These are phyloP conservation scores for Darevskia mixta DNA, from an alignment of 2,797 vertebrate species.

Conservation along the genomic window DNA sequence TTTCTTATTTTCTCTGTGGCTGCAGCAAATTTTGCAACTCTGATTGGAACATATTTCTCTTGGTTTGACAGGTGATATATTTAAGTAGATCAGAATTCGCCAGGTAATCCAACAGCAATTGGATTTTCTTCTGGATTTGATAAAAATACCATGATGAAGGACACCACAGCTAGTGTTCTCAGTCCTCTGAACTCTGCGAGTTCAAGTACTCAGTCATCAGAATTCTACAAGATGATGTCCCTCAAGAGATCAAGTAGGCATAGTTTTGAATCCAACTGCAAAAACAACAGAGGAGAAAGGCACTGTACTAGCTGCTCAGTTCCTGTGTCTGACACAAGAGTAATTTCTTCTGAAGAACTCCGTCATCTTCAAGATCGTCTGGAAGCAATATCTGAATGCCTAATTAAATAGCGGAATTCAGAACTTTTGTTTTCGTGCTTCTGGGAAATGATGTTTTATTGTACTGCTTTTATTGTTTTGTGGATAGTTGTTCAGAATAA, in stretches of 20 bases:
- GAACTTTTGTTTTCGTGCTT: not conserved
- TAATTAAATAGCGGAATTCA: not conserved
- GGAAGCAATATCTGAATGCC: not conserved
- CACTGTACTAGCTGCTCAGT: too few species aligned
- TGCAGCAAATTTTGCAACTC: not conserved
- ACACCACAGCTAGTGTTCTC: not conserved
- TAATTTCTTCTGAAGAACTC: not conserved
- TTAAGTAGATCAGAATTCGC: not conserved
- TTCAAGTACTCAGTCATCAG: not conserved
- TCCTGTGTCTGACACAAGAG: not conserved
- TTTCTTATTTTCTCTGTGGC: not conserved
- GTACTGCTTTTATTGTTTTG: not conserved
- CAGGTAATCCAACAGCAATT: not conserved
- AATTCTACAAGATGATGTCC: not conserved
- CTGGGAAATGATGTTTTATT: not conserved
- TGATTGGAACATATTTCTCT: not conserved
- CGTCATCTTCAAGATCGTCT: not conserved
- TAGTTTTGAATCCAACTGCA: not conserved
- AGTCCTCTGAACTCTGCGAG: not conserved
- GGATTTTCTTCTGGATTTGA: not conserved
- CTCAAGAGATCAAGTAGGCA: not conserved
- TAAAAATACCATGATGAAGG: not conserved
- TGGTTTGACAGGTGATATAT: not conserved
- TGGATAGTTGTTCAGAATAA: constrained; percentile 5
- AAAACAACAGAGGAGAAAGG: not conserved